phyloP scores from a whole-genome alignment of 2,888 invertebrate genomes.

The Machimus rusticus region DNA sequence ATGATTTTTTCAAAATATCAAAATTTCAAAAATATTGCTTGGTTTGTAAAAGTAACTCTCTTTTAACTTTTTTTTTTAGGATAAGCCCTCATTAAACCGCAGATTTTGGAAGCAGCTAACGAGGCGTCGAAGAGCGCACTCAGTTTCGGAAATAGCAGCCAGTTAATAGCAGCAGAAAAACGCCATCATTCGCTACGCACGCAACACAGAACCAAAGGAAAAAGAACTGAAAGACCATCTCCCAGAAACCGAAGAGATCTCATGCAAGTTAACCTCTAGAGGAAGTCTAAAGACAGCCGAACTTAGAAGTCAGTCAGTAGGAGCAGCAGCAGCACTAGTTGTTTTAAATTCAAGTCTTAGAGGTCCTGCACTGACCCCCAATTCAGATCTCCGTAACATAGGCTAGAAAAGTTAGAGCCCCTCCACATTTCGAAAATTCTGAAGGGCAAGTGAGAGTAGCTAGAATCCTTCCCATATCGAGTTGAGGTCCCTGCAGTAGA shows the following conservation, averaged over 20 bases:
- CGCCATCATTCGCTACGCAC: neutral
- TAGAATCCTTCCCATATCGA: neutral
- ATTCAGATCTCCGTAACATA: neutral
- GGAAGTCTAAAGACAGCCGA: neutral
- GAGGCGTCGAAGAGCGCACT: constrained; percentile 71
- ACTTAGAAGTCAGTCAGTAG: neutral
- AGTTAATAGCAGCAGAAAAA: constrained; percentile 52
- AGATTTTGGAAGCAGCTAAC: constrained; percentile 83
- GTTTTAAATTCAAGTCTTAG: neutral
- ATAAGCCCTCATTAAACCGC: constrained; percentile 78
- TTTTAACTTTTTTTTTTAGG: constrained; percentile 60
- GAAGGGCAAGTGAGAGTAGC: neutral
- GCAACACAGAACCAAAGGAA: neutral
- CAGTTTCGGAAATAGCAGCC: constrained; percentile 61
- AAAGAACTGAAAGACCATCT: constrained; percentile 12
- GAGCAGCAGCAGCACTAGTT: neutral
- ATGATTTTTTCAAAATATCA: too few relatives aligned
- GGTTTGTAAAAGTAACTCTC: neutral
- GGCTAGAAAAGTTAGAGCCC: neutral
- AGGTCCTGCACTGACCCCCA: neutral
- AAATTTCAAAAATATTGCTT: neutral
- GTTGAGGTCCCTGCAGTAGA: neutral
- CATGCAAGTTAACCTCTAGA: neutral
- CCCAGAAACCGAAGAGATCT: neutral
- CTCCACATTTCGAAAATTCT: neutral